Evolutionary conservation across 2,797 vertebrate genomes (phyloP), one percentile per base, ranked within the genome.

Genomic region (Melanotaenia boesemani): DNA sequence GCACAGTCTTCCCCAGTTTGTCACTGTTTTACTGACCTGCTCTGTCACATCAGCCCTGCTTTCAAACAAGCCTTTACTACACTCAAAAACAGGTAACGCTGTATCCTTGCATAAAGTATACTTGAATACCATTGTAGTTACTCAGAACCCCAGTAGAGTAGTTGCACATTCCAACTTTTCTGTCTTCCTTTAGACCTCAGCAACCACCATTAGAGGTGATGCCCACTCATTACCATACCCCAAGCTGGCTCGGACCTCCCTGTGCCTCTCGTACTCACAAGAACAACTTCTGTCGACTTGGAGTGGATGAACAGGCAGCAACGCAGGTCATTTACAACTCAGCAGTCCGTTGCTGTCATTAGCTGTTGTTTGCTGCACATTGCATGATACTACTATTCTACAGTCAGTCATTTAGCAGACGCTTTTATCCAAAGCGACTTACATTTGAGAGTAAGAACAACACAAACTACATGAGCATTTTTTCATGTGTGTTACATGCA

Each of bases 11-110:
- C 92, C 56, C 79, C 94, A 20, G 84, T 94, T 41, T 93, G 74
- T 83, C 95, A 96, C 91, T 94, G 94, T 82, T 87, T 96, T 65
- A 92, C 90, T 0, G 95, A 96, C 75, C 86, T 96, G 69, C 92
- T 96, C 77, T 92, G 90, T 86, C 93, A 95, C 76, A 82, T 96
- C 77, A 96, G 94, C 63, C 89, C 94, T 41, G 88, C 88, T 20
- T 95, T 96, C 84, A 95, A 95, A 81, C 91, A 93, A 81, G 81
- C 84, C 1, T 88, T 95, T 34, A 79, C 84, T 54, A 56, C 80
- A 57, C 79, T 91, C 15, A 93, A 90, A 90, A 94, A 86, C 83
- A 93, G 93, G 95, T 95, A 90, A 86, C 22, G 30, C 10, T 52
- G 26, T 24, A 15, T 67, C 7, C 3, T 22, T 9, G 10, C 6